Evolutionary conservation across 2,797 vertebrate species (phyloP).

Genomic region (Esox masquinongy): DNA sequence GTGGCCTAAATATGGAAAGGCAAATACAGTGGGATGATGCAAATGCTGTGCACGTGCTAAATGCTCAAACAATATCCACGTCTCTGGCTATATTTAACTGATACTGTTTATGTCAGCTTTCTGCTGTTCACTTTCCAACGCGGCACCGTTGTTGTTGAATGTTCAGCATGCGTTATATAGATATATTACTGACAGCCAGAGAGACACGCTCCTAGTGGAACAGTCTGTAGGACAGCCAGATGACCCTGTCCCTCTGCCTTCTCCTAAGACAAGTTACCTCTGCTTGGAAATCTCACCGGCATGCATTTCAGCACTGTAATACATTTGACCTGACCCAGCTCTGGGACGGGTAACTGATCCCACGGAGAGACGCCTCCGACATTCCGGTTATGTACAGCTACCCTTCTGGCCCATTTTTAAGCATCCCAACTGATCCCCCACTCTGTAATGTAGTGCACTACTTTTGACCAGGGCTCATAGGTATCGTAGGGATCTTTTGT

Average conservation of each 20-base stretch:
- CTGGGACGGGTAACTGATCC: background rate
- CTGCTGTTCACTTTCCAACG: no score
- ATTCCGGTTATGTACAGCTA: background rate
- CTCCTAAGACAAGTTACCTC: background rate
- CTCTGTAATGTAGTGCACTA: background rate
- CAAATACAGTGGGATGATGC: background rate
- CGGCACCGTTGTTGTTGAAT: no score
- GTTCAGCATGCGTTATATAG: background rate
- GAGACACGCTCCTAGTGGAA: background rate
- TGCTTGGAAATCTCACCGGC: background rate
- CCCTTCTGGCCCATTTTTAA: background rate
- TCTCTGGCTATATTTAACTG: background rate
- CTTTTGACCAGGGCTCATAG: background rate
- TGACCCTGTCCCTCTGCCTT: background rate
- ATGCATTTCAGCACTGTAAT: background rate
- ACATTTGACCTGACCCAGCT: constrained; percentile 8
- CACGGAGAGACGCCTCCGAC: background rate
- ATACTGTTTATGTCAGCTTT: background rate
- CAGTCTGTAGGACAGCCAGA: no score
- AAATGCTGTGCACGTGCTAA: background rate
- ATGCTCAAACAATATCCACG: background rate
- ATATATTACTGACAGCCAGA: background rate
- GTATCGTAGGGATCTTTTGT: background rate
- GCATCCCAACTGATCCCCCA: background rate
- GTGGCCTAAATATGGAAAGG: background rate